A percentile compares a stretch with the other conserved stretches of the same genome.
phyloP scores from a whole-genome alignment of 1,140 invertebrate species.

The Phocides pigmalion region DNA sequence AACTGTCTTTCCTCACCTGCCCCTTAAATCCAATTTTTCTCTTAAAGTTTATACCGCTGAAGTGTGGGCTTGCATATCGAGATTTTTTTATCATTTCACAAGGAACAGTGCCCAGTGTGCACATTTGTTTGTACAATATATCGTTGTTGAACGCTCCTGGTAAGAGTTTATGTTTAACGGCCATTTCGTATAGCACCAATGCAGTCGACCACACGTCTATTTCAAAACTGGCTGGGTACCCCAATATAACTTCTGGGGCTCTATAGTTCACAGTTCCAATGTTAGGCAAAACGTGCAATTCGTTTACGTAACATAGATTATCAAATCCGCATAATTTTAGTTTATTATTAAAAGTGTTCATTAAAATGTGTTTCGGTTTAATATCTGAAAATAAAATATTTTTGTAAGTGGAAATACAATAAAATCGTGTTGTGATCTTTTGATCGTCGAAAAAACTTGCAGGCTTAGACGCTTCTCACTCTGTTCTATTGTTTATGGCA shows the following conservation, averaged over 20 bases:
- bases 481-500: too few relatives aligned
- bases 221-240: slow-evolving; percentile 42
- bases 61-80: slow-evolving; percentile 29
- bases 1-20: not conserved
- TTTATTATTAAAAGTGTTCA: slow-evolving; percentile 40
- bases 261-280: slow-evolving; percentile 50
- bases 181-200: slow-evolving; percentile 58
- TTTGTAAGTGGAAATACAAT: too few relatives aligned
- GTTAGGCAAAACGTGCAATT: slow-evolving; percentile 22
- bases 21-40: slow-evolving; percentile 11
- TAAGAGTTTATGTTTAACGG: slow-evolving; percentile 47
- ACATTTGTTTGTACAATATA: slow-evolving; percentile 55
- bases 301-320: slow-evolving; percentile 28
- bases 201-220: slow-evolving; percentile 62
- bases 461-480: too few relatives aligned
- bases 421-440: too few relatives aligned
- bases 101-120: slow-evolving; percentile 46
- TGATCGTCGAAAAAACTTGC: too few relatives aligned
- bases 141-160: slow-evolving; percentile 44
- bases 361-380: slow-evolving; percentile 58
- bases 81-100: slow-evolving; percentile 42
- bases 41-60: slow-evolving; percentile 35
- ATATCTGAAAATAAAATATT: slow-evolving; percentile 50
- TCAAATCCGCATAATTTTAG: slow-evolving; percentile 64
- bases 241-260: slow-evolving; percentile 59